Base-by-base conservation (phyloP, 2,797 vertebrate genomes). In the Morelia viridis region DNA sequence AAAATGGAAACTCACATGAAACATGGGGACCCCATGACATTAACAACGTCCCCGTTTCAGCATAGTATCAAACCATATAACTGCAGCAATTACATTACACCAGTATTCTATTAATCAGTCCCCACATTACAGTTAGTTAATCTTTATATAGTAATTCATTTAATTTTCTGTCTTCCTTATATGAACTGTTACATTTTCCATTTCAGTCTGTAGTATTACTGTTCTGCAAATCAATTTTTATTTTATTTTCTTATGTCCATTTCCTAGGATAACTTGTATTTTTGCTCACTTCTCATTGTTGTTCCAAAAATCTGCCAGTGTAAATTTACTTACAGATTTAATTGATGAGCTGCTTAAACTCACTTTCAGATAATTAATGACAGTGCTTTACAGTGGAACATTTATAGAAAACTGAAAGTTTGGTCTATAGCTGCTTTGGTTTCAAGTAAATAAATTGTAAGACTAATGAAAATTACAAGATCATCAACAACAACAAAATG, bases 341-440 rank as follows among this genome's bases (percentile, higher is more conserved):
- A 91, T 92, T 94, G 93, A 64, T 10, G 0, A 26, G 58, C 56
- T 62, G 31, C 61, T 93, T 87, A 93, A 24, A 89, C 19, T 60
- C 57, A 88, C 57, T 87, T 85, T 62, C 24, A 94, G 31, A 64
- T 92, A 94, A 95, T 90, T 92, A 95, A 31, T 17, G 60, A 88
- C 91, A 90, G 89, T 60, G 64, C 35, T 71, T 60, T 41, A 85
- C 56, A 89, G 87, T 91, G 65, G 88, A 90, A 85, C 61, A 91
- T 17, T 90, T 94, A 85, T 3, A 58, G 46, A 91, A 96, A 96
- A 91, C 4, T 65, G 85, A 50, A 80, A 83, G 6, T 22, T 85
- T 62, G 31, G n/a, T 62, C 13, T 35, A 92, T 41, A 31, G 28
- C 61, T 80, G 57, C 50, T 57, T 87, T 85, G 58, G 35, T 87